Base-by-base conservation (phyloP, 2,113 vertebrate genomes). In the Campylomormyrus numenius region DNA sequence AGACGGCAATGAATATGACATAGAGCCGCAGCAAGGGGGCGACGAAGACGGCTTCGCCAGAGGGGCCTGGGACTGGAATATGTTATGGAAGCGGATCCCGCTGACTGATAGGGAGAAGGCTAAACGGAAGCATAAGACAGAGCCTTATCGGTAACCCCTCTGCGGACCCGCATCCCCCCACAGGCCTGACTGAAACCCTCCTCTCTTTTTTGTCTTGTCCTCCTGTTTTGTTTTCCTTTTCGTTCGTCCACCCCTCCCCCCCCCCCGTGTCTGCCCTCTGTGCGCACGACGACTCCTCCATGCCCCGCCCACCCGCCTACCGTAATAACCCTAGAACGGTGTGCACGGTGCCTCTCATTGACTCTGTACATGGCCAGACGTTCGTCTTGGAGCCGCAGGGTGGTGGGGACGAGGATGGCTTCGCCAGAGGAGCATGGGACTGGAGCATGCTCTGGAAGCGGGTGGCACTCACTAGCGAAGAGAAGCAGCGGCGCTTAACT, bases 371-470 rank as follows among this genome's bases (percentile, higher is more conserved):
- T 9, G 98, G 98, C 94, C 95, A 99, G 96, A 96, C 89, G 91
- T 99, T 94, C 95, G 92, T 90, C 93, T 95, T 99, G 93, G 91
- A 98, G 24, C 92, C 97, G 2, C 98, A 99, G 96, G 98, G 97
- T 94, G 98, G 98, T 96, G 98, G 98, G 94, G 98, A 99, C 92
- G 92, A 97, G 96, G 96, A 98, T 94, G 98, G 97, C 96, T 98
- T 96, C 95, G 98, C 98, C 96, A 97, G 98, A 96, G 98, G 98
- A 95, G 98, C 98, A 85, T 99, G 98, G 98, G 98, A 99, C 94
- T 99, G 98, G 98, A 99, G 98, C 96, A 98, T 99, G 98, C 96
- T 99, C 93, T 99, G 98, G 98, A 99, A 99, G 96, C 98, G 98
- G 93, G 95, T 99, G 91, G 98, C 98, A 90, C 95, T 99, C 94